Evolutionary conservation across 1,140 invertebrate species (phyloP), one percentile per base, ranked within the genome.

Genomic region (Rhopalosiphum maidis): DNA sequence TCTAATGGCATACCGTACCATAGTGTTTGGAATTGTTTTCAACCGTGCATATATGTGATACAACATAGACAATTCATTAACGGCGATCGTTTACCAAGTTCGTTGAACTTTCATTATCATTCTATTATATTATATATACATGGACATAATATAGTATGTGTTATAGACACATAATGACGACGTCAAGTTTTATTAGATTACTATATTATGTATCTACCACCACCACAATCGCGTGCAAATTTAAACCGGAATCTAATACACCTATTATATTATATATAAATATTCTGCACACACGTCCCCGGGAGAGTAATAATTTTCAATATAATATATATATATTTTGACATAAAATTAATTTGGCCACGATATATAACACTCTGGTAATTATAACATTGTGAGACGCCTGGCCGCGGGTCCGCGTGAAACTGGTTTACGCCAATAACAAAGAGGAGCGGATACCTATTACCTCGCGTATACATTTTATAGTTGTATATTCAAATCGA

Each of bases 391-490:
- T 77, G 60, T 77, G 60, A 77, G 30, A 86, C 37, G 30, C 46
- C 35, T 22, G 88, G 37, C 88, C 51, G 48, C 87, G 48, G 87
- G 46, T 54, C 54, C 2, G 48, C 22, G 35, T 5, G 48, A 89
- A 89, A 89, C 88, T 55, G 88, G 88, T 89, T 55, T 89, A 89
- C 48, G 21, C n/a, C n/a, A 89, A 88, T 18, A 86, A 41, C 37
- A 86, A 25, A 11, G 37, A 43, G 30, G 86, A 23, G 18, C 86
- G 46, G 6, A n/a, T 77, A 68, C 30, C 60, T 30, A 30, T 60
- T 60, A 7, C 11, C 15, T 35, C 46, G 86, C 23, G 15, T 43
- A 15, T 43, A 1, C 8, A 46, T 86, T 25, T 23, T 41, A 43
- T 15, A 8, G 30, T 46, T 18, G 37, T 18, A 11, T 4, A n/a